Conservation (phyloP, 2,113 vertebrate species). For the Campylomormyrus numenius region DNA sequence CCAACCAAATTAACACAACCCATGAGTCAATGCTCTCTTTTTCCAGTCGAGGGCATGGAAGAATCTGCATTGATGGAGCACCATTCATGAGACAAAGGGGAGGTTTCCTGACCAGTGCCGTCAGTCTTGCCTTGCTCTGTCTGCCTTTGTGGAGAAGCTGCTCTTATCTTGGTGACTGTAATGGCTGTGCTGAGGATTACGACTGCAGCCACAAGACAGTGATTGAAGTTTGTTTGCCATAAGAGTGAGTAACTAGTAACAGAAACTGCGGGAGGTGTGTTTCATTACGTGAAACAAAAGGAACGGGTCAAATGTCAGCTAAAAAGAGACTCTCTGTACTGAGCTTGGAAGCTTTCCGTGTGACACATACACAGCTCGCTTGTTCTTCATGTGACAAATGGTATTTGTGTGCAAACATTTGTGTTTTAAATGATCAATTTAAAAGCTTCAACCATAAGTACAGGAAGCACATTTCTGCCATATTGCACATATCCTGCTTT, state of each 20-base stretch:
- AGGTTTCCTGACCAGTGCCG: conserved; percentile 48
- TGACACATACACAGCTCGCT: neutral
- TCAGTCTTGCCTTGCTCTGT: conserved; percentile 38
- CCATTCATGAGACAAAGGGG: conserved; percentile 52
- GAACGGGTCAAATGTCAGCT: conserved; percentile 36
- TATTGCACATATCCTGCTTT: neutral
- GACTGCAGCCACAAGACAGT: conserved; percentile 42
- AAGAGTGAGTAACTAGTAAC: conserved; percentile 55
- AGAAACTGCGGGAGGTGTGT: conserved; percentile 46
- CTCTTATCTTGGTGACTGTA: conserved; percentile 55
- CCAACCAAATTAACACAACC: conserved; percentile 56
- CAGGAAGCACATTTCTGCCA: neutral
- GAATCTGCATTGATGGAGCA: conserved; percentile 52
- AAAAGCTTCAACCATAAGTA: neutral
- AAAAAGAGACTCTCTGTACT: conserved; percentile 10
- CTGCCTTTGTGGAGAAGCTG: conserved; percentile 50
- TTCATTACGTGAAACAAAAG: conserved; percentile 52
- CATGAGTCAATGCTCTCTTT: conserved; percentile 51
- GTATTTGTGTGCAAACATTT: neutral
- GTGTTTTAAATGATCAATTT: neutral
- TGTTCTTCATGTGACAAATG: neutral
- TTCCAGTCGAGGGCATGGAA: conserved; percentile 48
- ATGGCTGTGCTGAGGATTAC: conserved; percentile 46
- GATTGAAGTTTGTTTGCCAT: conserved; percentile 54
- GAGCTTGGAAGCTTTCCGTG: neutral